Conservation (phyloP, 1,140 invertebrate genomes). For the Tetramorium simillimum region DNA sequence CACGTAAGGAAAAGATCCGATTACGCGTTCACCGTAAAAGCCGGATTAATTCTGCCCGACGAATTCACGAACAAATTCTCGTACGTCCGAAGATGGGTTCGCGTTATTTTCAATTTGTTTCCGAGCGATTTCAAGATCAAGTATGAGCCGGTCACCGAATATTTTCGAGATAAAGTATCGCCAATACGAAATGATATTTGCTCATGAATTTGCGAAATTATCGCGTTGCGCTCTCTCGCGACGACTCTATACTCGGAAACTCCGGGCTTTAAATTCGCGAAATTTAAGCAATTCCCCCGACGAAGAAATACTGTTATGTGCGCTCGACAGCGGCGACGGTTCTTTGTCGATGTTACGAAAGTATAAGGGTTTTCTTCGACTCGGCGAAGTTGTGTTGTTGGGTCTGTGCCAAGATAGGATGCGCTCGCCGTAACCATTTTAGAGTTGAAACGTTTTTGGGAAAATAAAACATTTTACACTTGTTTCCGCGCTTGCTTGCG, state of each 20-base stretch:
- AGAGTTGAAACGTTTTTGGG: constrained; percentile 57
- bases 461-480: constrained; percentile 62
- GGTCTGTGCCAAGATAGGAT: constrained; percentile 49
- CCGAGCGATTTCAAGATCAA: constrained; percentile 48
- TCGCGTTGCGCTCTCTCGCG: not conserved
- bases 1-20: not conserved
- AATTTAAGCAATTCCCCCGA: constrained; percentile 2
- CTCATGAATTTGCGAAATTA: not conserved
- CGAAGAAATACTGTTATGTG: constrained; percentile 4
- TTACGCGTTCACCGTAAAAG: constrained; percentile 8
- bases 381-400: constrained; percentile 20
- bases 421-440: constrained; percentile 56
- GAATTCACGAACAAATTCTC: not conserved
- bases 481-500: constrained; percentile 39
- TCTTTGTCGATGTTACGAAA: constrained; percentile 41
- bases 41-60: constrained; percentile 2
- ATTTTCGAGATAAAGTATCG: constrained; percentile 19
- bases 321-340: not conserved
- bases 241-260: not conserved
- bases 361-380: constrained; percentile 31
- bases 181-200: not conserved
- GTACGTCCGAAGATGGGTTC: not conserved
- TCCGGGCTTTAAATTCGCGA: not conserved
- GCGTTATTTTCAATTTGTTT: not conserved
- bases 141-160: not conserved